Conservation (phyloP, 2,113 vertebrate species). For the Rhegmatorhina hoffmannsi region DNA sequence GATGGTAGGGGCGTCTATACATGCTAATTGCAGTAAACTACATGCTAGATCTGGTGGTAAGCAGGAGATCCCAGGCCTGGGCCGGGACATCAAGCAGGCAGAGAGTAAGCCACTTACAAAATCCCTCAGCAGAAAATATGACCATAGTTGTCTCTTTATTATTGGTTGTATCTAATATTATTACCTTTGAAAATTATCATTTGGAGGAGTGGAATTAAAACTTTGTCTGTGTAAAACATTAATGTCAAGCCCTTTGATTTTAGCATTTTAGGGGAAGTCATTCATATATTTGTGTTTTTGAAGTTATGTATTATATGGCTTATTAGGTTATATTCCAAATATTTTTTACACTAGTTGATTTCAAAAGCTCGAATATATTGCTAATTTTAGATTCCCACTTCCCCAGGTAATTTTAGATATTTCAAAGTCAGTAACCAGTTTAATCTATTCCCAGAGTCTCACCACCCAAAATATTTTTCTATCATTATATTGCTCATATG, state of each 20-base stretch:
- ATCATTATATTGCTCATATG: neutral
- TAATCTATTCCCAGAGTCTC: neutral
- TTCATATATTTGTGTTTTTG: neutral
- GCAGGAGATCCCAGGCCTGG: too few species aligned
- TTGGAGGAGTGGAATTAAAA: neutral
- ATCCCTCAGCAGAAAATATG: neutral
- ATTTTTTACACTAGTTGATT: neutral
- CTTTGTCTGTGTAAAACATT: neutral
- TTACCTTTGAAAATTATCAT: neutral
- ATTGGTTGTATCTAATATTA: neutral
- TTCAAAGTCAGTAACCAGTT: neutral
- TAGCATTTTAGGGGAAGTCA: neutral
- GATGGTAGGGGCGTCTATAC: accelerated
- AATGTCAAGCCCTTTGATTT: neutral
- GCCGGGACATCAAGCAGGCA: neutral
- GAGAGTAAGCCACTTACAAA: neutral
- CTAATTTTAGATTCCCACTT: neutral
- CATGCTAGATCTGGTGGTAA: accelerated
- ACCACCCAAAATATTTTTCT: neutral
- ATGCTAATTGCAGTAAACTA: neutral
- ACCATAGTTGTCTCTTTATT: neutral
- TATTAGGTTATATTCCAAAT: neutral
- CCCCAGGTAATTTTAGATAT: neutral
- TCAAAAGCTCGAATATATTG: neutral
- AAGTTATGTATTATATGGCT: neutral